These are phyloP conservation scores for Drosophila oshimai DNA, from an alignment of 1,140 invertebrate genomes.

Conservation along the genomic window DNA sequence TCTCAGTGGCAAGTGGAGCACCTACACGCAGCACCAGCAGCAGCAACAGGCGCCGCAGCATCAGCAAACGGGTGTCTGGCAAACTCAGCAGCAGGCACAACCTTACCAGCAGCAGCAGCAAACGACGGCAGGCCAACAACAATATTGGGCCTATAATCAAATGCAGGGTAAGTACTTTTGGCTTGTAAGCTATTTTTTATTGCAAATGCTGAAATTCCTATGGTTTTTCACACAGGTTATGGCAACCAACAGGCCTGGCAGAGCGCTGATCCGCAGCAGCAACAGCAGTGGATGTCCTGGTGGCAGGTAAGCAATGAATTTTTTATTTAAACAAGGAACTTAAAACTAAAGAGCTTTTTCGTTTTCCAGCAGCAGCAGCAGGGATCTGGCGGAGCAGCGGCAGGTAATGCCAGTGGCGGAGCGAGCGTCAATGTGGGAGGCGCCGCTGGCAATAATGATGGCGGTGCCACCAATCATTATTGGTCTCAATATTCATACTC, in stretches of 20 bases:
- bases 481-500: constrained; percentile 82
- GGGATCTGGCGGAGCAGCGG: constrained; percentile 38
- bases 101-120: constrained; percentile 63
- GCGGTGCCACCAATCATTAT: constrained; percentile 78
- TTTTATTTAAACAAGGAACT: rapidly evolving
- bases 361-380: constrained; percentile 45
- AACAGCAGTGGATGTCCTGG: constrained; percentile 82
- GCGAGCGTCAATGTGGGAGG: constrained; percentile 29
- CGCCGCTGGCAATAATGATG: constrained; percentile 60
- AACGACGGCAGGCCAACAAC: constrained; percentile 62
- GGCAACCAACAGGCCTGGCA: constrained; percentile 78
- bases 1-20: constrained; percentile 73
- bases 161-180: constrained; percentile 67
- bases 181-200: neutral
- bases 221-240: constrained; percentile 48
- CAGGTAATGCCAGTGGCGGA: constrained; percentile 46
- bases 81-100: constrained; percentile 56
- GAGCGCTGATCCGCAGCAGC: constrained; percentile 69
- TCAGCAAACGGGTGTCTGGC: constrained; percentile 56
- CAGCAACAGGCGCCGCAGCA: constrained; percentile 63
- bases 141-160: constrained; percentile 76
- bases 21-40: constrained; percentile 67
- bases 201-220: too few relatives aligned
- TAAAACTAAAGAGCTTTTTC: neutral
- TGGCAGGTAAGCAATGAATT: constrained; percentile 65